These are phyloP conservation scores for Scaptomyza flava DNA, from an alignment of 2,888 invertebrate genomes.

Conservation along the genomic window DNA sequence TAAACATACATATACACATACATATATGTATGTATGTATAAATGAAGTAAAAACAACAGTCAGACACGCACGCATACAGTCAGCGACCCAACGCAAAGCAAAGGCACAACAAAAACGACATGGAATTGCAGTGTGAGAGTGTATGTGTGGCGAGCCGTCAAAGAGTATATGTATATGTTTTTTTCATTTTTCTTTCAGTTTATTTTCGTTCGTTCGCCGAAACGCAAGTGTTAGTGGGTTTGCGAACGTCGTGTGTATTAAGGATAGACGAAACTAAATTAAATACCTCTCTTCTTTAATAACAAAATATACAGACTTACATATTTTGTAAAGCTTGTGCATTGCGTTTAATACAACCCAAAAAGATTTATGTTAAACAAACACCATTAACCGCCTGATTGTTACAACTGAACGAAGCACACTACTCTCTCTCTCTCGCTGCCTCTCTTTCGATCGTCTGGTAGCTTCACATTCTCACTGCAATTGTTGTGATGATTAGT, in stretches of 20 bases:
- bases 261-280: constrained; percentile 29
- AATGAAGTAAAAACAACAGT: constrained; percentile 62
- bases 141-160: constrained; percentile 57
- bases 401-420: constrained; percentile 15
- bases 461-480: constrained; percentile 34
- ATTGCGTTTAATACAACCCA: constrained; percentile 4
- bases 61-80: constrained; percentile 61
- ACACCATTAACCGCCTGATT: constrained; percentile 8
- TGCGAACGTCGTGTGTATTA: constrained; percentile 26
- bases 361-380: background rate
- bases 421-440: constrained; percentile 24
- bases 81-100: constrained; percentile 50
- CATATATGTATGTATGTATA: constrained; percentile 33
- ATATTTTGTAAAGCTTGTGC: constrained; percentile 1
- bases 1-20: constrained; percentile 24
- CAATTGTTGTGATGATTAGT: constrained; percentile 60
- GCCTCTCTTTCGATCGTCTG: constrained; percentile 39
- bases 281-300: background rate
- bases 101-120: constrained; percentile 60
- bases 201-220: constrained; percentile 63
- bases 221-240: constrained; percentile 69
- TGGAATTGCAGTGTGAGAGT: constrained; percentile 57
- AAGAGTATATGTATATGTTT: constrained; percentile 58
- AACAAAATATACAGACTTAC: background rate
- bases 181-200: constrained; percentile 75